Percentiles rank a stretch among this genome's conserved stretches.
Conservation (phyloP, 2,888 invertebrate species). For the Hermodice carunculata region DNA sequence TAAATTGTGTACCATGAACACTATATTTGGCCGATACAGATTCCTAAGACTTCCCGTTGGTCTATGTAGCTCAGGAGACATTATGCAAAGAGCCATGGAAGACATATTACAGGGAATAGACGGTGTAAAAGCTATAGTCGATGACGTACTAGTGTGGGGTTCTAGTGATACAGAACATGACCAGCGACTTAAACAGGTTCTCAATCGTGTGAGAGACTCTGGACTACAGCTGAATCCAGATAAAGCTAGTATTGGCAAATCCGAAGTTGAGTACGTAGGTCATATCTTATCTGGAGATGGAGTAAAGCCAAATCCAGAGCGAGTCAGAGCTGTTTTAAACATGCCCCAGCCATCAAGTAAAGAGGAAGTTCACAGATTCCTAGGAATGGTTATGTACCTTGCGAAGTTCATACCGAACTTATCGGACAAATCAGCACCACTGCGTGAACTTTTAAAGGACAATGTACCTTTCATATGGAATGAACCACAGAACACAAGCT, state of each 20-base stretch:
- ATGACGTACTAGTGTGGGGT: no score
- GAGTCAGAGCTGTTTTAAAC: slow-evolving; percentile 20
- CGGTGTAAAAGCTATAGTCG: no score
- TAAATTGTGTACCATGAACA: slow-evolving; percentile 31
- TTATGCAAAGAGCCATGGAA: slow-evolving; percentile 37
- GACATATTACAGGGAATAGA: no score
- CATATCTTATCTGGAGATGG: slow-evolving; percentile 16
- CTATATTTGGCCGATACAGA: slow-evolving; percentile 16
- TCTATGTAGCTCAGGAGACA: slow-evolving; percentile 22
- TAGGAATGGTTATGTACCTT: slow-evolving; percentile 30
- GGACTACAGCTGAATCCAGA: background rate
- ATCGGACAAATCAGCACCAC: background rate
- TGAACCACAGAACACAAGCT: no score
- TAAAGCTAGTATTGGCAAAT: background rate
- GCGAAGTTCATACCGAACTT: slow-evolving; percentile 24
- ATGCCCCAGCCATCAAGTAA: slow-evolving; percentile 29
- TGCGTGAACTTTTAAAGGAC: slow-evolving; percentile 27
- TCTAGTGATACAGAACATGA: no score
- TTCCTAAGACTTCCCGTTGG: slow-evolving; percentile 27
- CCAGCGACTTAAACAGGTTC: no score
- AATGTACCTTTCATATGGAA: slow-evolving; percentile 25
- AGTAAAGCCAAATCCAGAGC: slow-evolving; percentile 22
- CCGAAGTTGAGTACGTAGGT: slow-evolving; percentile 25
- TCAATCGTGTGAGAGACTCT: background rate
- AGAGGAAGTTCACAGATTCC: slow-evolving; percentile 31